Evolutionary conservation across 2,888 invertebrate genomes (phyloP).

Genomic region (Drosophila kuntzei): DNA sequence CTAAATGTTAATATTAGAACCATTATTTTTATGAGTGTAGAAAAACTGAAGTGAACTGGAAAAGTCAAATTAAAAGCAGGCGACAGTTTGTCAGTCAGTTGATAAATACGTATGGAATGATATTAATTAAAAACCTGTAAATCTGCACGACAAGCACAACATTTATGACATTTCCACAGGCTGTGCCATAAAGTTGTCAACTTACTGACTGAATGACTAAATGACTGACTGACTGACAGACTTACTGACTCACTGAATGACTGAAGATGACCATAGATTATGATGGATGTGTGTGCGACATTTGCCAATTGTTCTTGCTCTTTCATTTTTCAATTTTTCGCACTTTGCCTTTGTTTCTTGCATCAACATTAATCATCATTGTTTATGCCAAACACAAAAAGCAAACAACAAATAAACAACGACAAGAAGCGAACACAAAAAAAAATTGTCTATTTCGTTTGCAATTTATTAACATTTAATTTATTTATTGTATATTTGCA

Average conservation of each 20-base stretch:
- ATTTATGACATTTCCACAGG: slow-evolving; percentile 42
- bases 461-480: slow-evolving; percentile 71
- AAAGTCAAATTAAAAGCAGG: slow-evolving; percentile 28
- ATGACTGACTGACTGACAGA: slow-evolving; percentile 5
- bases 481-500: slow-evolving; percentile 51
- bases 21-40: too few relatives aligned
- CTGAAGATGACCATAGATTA: slow-evolving; percentile 47
- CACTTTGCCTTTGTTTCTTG: slow-evolving; percentile 51
- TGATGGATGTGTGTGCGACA: slow-evolving; percentile 68
- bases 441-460: slow-evolving; percentile 44
- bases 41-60: slow-evolving; percentile 31
- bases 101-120: slow-evolving; percentile 71
- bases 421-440: slow-evolving; percentile 15
- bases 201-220: not conserved
- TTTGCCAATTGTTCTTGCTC: slow-evolving; percentile 62
- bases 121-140: slow-evolving; percentile 80
- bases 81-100: slow-evolving; percentile 43
- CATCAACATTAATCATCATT: slow-evolving; percentile 66
- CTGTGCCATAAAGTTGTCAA: slow-evolving; percentile 64
- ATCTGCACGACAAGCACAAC: slow-evolving; percentile 53
- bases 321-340: slow-evolving; percentile 12
- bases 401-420: not conserved
- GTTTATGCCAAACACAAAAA: slow-evolving; percentile 46
- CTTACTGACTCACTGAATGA: slow-evolving; percentile 4
- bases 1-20: too few relatives aligned